These are phyloP conservation scores for Amiota minor DNA, from an alignment of 2,888 invertebrate species.

Conservation along the genomic window DNA sequence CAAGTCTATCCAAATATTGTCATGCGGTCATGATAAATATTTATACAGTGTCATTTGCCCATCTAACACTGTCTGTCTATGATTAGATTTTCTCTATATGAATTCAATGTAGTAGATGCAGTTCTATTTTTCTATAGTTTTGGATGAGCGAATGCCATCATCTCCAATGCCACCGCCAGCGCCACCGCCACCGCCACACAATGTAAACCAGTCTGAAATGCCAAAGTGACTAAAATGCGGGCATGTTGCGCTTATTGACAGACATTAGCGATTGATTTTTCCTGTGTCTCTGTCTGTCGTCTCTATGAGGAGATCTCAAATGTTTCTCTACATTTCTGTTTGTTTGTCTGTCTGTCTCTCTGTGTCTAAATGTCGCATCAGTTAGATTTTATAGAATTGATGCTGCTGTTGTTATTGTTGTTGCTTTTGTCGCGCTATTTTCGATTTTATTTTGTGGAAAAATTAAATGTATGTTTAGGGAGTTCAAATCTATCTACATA, in stretches of 20 bases:
- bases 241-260: constrained; percentile 48
- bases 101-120: not conserved
- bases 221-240: constrained; percentile 54
- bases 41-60: constrained; percentile 50
- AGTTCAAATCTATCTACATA: not conserved
- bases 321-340: not conserved
- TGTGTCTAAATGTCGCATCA: not conserved
- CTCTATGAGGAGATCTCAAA: not conserved
- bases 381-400: too few relatives aligned
- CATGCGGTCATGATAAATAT: constrained; percentile 61
- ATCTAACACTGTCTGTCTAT: constrained; percentile 42
- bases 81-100: constrained; percentile 48
- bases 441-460: constrained; percentile 40
- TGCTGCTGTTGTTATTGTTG: not conserved
- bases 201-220: constrained; percentile 19
- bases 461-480: constrained; percentile 45
- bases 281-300: constrained; percentile 46
- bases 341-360: not conserved
- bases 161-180: not conserved
- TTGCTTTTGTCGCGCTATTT: constrained; percentile 32
- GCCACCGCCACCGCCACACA: not conserved
- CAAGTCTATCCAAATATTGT: constrained; percentile 62
- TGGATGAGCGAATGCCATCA: constrained; percentile 1
- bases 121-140: constrained; percentile 1
- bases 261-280: constrained; percentile 60